Evolutionary conservation across 2,113 vertebrate species (phyloP).

Genomic region (Eulemur macaco): DNA sequence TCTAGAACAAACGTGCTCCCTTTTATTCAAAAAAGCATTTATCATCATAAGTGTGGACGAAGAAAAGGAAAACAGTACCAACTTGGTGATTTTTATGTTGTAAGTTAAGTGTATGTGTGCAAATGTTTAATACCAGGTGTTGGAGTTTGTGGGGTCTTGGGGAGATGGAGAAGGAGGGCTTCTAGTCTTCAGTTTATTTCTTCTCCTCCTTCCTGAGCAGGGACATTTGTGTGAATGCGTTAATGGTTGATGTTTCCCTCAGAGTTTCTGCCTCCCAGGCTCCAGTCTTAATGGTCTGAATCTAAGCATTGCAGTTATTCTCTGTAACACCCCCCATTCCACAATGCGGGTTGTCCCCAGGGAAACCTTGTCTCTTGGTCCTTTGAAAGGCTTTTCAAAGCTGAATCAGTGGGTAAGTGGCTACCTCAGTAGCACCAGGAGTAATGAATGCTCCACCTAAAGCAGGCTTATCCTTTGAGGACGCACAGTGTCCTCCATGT

Average conservation of each 20-base stretch:
- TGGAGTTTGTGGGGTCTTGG: neutral
- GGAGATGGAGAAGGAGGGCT: neutral
- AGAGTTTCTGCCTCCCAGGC: neutral
- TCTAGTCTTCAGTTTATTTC: neutral
- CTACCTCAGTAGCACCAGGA: neutral
- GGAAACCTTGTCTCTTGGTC: neutral
- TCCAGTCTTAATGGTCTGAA: neutral
- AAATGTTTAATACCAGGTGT: neutral
- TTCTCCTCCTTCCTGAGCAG: neutral
- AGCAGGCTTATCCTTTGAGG: neutral
- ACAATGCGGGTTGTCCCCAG: neutral
- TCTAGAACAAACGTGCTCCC: constrained; percentile 86
- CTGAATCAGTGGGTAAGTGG: neutral
- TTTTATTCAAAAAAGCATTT: constrained; percentile 87
- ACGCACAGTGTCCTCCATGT: neutral
- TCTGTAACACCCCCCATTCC: neutral
- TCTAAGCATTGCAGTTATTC: neutral
- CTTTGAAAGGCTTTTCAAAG: neutral
- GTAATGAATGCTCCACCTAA: neutral
- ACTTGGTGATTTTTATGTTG: constrained; percentile 83
- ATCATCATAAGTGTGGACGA: constrained; percentile 83
- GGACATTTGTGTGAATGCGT: neutral
- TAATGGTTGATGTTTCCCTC: neutral
- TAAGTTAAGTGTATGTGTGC: constrained; percentile 69
- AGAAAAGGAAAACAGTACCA: constrained; percentile 82